Percentiles rank a stretch among this genome's conserved stretches.
These are phyloP conservation scores for Archips xylosteana DNA, from an alignment of 2,888 invertebrate genomes.

Conservation along the genomic window DNA sequence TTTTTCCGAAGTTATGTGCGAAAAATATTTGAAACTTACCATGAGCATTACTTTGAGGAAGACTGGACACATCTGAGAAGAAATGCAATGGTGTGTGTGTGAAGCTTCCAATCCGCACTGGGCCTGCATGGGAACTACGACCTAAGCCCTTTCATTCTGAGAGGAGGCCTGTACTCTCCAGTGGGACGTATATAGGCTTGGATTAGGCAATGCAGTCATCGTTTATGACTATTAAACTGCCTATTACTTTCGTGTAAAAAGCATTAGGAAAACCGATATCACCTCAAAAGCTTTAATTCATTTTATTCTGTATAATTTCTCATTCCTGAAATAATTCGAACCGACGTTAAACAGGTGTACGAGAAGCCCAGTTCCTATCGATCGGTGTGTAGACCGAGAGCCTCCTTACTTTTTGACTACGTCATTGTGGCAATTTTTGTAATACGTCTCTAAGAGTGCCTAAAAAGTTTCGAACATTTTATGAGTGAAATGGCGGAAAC, in stretches of 20 bases:
- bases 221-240: not conserved
- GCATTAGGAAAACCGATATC: conserved; percentile 4
- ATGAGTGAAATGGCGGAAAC: not conserved
- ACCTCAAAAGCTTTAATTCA: not conserved
- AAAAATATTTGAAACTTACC: no score
- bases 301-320: conserved; percentile 7
- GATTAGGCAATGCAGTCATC: no score
- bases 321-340: conserved; percentile 14
- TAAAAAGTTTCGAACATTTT: not conserved
- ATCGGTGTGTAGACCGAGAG: not conserved
- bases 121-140: no score
- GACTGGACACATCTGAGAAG: no score
- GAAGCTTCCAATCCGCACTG: no score
- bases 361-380: not conserved
- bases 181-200: no score
- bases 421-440: conserved; percentile 4
- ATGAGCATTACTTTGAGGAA: no score
- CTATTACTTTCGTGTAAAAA: not conserved
- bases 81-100: no score
- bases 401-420: not conserved
- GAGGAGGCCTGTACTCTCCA: no score
- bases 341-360: conserved; percentile 15
- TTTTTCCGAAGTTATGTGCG: no score
- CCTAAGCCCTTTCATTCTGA: no score
- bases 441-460: not conserved